Evolutionary conservation across 2,888 invertebrate genomes (phyloP), one percentile per base, ranked within the genome.

Genomic region (Brachyptera risi): DNA sequence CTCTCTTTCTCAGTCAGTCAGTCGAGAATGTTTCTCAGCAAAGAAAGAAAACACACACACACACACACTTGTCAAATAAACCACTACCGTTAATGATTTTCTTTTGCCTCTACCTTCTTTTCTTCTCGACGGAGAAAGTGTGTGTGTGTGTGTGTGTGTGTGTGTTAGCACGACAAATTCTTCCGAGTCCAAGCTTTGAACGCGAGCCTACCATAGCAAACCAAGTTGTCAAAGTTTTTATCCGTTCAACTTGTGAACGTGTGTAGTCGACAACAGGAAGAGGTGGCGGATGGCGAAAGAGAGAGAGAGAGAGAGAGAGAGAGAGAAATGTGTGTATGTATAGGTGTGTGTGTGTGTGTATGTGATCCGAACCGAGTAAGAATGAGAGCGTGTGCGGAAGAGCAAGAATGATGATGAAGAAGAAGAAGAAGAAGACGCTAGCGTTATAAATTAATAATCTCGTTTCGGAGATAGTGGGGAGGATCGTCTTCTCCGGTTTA

Each of bases 361-460:
- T 42, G 42, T 42, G 13, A 42, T 21, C 42, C 38, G n/a, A n/a
- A 17, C 13, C 42, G 19, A 5, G 38, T 21, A 21, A 17, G 42
- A 42, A 42, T 21, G 21, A 42, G 21, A 17, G 42, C 11, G 11
- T 42, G 35, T 21, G 5, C 42, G 2, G 21, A 21, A n/a, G n/a
- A n/a, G n/a, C n/a, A n/a, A n/a, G n/a, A n/a, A n/a, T n/a, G n/a
- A n/a, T n/a, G n/a, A n/a, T n/a, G n/a, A n/a, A n/a, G n/a, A n/a
- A n/a, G n/a, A n/a, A n/a, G n/a, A n/a, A n/a, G n/a, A n/a, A n/a
- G n/a, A 40, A 40, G 40, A 47, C 21, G 47, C 11, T n/a, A 35
- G 37, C 38, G 54, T 35, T 54, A 31, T 54, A 54, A 54, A 54
- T 54, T 54, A 54, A 54, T 54, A 54, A 54, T 54, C 31, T 54